These are phyloP conservation scores for Paratrypauchen microcephalus DNA, from an alignment of 2,797 vertebrate genomes.

Conservation along the genomic window DNA sequence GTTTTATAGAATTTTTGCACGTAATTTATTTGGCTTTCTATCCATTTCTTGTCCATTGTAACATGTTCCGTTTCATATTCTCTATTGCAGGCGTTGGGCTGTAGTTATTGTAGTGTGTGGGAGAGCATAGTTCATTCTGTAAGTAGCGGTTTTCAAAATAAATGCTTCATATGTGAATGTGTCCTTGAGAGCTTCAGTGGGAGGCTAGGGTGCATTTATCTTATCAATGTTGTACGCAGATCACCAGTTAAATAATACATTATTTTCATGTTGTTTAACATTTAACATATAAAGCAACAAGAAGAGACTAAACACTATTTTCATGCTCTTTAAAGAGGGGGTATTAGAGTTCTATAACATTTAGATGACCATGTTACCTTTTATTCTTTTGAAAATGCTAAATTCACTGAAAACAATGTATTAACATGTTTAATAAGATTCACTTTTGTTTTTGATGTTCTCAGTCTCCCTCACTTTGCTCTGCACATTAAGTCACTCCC, in stretches of 20 bases:
- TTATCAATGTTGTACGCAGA: conserved; percentile 12
- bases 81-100: conserved; percentile 25
- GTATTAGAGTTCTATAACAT: too few relatives aligned
- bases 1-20: neutral
- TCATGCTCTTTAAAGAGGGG: too few relatives aligned
- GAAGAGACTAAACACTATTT: conserved; percentile 8
- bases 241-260: conserved; percentile 28
- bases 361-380: too few relatives aligned
- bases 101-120: conserved; percentile 27
- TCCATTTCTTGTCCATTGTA: neutral
- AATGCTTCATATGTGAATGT: too few relatives aligned
- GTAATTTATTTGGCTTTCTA: neutral
- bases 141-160: conserved; percentile 20
- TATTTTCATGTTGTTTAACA: neutral
- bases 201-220: conserved; percentile 29
- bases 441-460: too few relatives aligned
- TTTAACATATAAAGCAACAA: neutral
- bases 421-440: too few relatives aligned
- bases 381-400: too few relatives aligned
- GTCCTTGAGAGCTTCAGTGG: conserved; percentile 29
- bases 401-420: too few relatives aligned
- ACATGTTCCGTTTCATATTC: neutral
- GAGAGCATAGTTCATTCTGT: conserved; percentile 21
- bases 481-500: too few relatives aligned
- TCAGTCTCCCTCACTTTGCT: too few relatives aligned